Base-by-base conservation (phyloP, 2,888 invertebrate species). In the Scaptomyza reducta region DNA sequence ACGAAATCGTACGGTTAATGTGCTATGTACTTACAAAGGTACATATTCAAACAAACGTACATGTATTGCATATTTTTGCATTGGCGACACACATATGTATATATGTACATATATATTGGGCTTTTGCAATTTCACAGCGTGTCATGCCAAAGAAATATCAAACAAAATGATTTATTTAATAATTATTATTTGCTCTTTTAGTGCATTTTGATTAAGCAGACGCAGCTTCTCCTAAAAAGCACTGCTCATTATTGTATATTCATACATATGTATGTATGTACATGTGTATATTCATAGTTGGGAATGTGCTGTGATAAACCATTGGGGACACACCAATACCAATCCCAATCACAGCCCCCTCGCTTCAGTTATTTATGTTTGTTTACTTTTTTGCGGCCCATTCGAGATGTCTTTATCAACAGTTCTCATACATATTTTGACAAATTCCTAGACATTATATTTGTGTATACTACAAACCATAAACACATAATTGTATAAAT, bases 361-460 rank as follows among this genome's bases (percentile, higher is more conserved):
- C 9, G 7, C 14, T 9, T 14, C 35, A 50, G 50, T 64, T 71
- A 81, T 68, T 70, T 79, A 67, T 80, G 64, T 70, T 57, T 71
- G 71, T 74, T 79, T 82, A 75, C 67, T 31, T 65, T 79, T 74
- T 51, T 46, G 58, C 61, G 57, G 56, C 51, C 72, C 61, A 72
- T 65, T 72, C 53, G 53, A 49, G 64, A 71, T 59, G 70, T 57
- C 64, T 71, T 87, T 82, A 84, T 82, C 78, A 80, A 79, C 74
- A 74, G 50, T 35, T 40, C 41, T 44, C 60, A 44, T 44, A 54
- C 50, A 56, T 71, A 68, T 79, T 79, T 82, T 83, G 84, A 82
- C 82, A 82, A 82, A 82, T 74, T 71, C 63, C 45, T 73, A 41
- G 18, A 47, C 63, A 25, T 44, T 18, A 49, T n/a, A 33, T 49